A percentile compares a stretch with the other conserved stretches of the same genome.
phyloP scores from a whole-genome alignment of 2,888 invertebrate species.

The Sphaeridia pumilis region DNA sequence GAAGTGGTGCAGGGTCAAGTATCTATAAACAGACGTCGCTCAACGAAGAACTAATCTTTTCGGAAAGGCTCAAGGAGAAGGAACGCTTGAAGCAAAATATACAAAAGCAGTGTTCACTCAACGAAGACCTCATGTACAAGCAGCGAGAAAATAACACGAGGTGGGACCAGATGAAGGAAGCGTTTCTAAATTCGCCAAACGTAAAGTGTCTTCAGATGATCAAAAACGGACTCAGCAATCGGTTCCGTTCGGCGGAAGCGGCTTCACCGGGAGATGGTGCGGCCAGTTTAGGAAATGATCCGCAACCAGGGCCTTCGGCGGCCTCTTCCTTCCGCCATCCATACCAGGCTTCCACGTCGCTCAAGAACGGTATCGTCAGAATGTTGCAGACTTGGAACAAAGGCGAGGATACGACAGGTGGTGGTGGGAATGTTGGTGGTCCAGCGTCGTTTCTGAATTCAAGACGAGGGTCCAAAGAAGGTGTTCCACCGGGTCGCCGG shows the following conservation, averaged over 20 bases:
- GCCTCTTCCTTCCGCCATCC: background rate
- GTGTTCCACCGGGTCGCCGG: constrained; percentile 7
- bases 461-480: constrained; percentile 15
- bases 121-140: constrained; percentile 66
- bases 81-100: constrained; percentile 66
- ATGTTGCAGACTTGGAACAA: constrained; percentile 72
- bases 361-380: constrained; percentile 65
- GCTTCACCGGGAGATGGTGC: background rate
- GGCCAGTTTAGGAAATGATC: background rate
- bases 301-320: constrained; percentile 3
- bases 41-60: constrained; percentile 79
- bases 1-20: constrained; percentile 15
- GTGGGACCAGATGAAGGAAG: constrained; percentile 54
- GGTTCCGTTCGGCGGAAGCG: constrained; percentile 18
- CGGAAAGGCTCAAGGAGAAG: constrained; percentile 70
- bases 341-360: constrained; percentile 39
- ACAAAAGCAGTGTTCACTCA: constrained; percentile 76
- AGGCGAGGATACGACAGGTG: constrained; percentile 40
- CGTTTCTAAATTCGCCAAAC: constrained; percentile 58
- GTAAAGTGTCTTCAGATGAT: constrained; percentile 64
- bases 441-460: background rate
- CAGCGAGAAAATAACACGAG: constrained; percentile 32
- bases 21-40: constrained; percentile 64
- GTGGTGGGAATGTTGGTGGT: background rate
- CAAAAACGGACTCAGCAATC: constrained; percentile 65